A percentile compares a stretch with the other conserved stretches of the same genome.
Evolutionary conservation across 2,888 invertebrate genomes (phyloP).

Genomic region (Cerastis leucographa): DNA sequence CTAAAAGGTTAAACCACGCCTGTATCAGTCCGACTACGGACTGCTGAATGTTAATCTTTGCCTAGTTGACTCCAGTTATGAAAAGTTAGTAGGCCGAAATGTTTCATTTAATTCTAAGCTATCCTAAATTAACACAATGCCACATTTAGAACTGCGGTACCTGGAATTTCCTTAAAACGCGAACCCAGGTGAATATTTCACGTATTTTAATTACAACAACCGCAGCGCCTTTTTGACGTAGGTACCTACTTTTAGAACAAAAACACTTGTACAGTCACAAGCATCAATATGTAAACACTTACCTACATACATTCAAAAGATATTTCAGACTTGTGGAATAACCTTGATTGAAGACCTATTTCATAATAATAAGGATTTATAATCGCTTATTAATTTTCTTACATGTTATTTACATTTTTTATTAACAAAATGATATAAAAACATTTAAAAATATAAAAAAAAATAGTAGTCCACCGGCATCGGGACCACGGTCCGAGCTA

Average conservation of each 20-base stretch:
- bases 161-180: neutral
- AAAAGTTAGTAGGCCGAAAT: neutral
- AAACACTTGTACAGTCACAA: neutral
- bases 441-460: no score
- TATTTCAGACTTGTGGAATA: neutral
- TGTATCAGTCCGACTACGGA: neutral
- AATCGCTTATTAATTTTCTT: no score
- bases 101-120: neutral
- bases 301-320: neutral
- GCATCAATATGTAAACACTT: neutral
- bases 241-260: slow-evolving; percentile 34
- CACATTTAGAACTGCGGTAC: neutral
- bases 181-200: slow-evolving; percentile 44
- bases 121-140: slow-evolving; percentile 1
- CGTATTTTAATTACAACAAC: slow-evolving; percentile 40
- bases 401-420: no score
- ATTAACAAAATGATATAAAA: no score
- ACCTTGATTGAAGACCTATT: neutral
- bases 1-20: no score
- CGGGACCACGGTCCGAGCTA: no score
- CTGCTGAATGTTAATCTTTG: neutral
- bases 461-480: no score
- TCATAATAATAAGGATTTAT: neutral
- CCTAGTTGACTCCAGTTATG: neutral
- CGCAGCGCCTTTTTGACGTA: slow-evolving; percentile 1